Evolutionary conservation across 2,888 invertebrate species (phyloP).

Genomic region (Magallana nippona): DNA sequence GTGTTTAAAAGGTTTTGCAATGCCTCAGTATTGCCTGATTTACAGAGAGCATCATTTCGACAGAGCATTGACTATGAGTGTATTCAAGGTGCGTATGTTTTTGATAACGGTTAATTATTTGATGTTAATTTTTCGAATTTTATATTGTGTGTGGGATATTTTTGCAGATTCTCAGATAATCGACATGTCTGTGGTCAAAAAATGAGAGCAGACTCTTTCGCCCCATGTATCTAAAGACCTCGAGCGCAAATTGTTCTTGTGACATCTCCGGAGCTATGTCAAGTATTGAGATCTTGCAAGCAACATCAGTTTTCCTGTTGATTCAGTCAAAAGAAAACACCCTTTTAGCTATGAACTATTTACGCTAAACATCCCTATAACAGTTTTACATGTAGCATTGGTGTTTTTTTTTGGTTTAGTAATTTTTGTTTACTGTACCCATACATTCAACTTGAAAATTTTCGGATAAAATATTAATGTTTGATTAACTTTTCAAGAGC

Average conservation of each 20-base stretch:
- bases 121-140: too few relatives aligned
- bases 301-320: neutral
- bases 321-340: neutral
- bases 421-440: too few relatives aligned
- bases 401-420: too few relatives aligned
- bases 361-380: too few relatives aligned
- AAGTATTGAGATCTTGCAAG: neutral
- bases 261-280: neutral
- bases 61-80: slow-evolving; percentile 7
- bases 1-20: neutral
- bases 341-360: neutral
- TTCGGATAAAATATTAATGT: neutral
- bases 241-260: neutral
- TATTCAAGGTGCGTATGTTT: neutral
- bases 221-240: neutral
- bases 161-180: neutral
- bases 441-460: too few relatives aligned
- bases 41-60: neutral
- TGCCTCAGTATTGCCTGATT: neutral
- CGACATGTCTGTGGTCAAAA: neutral
- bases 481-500: neutral
- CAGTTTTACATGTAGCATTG: too few relatives aligned
- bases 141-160: too few relatives aligned
- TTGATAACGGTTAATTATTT: too few relatives aligned
- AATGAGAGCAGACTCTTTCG: neutral